Evolutionary conservation across 2,888 invertebrate species (phyloP).

Genomic region (Sipunculus nudus): DNA sequence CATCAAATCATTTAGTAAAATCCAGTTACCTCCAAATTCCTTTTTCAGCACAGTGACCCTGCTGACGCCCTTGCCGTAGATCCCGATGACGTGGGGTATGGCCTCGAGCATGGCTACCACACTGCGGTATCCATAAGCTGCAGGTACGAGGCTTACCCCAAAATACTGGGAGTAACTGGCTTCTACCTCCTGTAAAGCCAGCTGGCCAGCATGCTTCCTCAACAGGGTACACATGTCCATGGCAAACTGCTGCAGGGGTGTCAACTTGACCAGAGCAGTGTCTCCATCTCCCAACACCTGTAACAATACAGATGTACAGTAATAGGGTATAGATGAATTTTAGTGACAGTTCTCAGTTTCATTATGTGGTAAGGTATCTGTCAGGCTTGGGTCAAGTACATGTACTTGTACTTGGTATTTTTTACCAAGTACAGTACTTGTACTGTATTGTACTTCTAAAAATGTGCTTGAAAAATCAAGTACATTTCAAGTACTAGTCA

Average conservation of each 20-base stretch:
- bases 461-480: too few species aligned
- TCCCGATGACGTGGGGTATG: slow-evolving; percentile 70
- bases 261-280: slow-evolving; percentile 51
- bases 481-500: too few species aligned
- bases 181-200: slow-evolving; percentile 62
- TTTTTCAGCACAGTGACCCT: slow-evolving; percentile 40
- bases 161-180: slow-evolving; percentile 48
- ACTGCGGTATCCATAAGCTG: slow-evolving; percentile 70
- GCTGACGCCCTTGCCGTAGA: slow-evolving; percentile 67
- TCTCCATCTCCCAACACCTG: background rate
- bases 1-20: too few species aligned
- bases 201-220: slow-evolving; percentile 68
- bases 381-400: too few species aligned
- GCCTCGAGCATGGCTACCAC: slow-evolving; percentile 70
- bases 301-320: background rate
- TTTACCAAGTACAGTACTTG: too few species aligned
- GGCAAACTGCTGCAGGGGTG: slow-evolving; percentile 69
- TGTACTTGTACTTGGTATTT: too few species aligned
- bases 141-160: slow-evolving; percentile 69
- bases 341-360: too few species aligned
- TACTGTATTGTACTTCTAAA: too few species aligned
- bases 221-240: slow-evolving; percentile 71
- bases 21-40: slow-evolving; percentile 39
- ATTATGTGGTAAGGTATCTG: too few species aligned
- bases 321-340: too few species aligned